Conservation (phyloP, 1,140 invertebrate species). For the Pseudomyrmex sp. region DNA sequence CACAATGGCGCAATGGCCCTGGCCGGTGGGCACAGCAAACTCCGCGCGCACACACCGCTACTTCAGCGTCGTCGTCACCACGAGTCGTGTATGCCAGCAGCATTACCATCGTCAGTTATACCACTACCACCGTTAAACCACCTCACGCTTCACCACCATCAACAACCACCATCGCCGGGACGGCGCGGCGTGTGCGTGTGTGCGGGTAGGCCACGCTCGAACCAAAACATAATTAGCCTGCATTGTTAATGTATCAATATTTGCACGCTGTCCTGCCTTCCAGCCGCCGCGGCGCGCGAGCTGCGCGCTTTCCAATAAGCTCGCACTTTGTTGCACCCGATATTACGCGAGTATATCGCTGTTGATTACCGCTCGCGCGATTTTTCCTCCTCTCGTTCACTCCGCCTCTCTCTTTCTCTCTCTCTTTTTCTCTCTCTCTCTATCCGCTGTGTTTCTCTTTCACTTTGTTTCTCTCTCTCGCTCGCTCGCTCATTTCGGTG, state of each 20-base stretch:
- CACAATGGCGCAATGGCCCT: constrained; percentile 83
- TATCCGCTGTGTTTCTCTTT: neutral
- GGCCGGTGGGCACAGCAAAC: constrained; percentile 79
- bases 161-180: constrained; percentile 53
- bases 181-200: constrained; percentile 5
- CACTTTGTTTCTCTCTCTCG: constrained; percentile 59
- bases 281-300: constrained; percentile 68
- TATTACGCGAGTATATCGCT: constrained; percentile 69
- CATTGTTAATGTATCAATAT: constrained; percentile 86
- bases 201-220: constrained; percentile 67
- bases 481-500: constrained; percentile 41
- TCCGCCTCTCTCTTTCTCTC: neutral
- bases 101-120: constrained; percentile 66
- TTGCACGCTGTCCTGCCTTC: constrained; percentile 83
- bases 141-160: constrained; percentile 61
- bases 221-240: constrained; percentile 86
- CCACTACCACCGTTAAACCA: constrained; percentile 58
- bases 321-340: constrained; percentile 69
- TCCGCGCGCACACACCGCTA: constrained; percentile 66
- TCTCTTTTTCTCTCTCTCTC: neutral
- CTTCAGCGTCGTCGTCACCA: constrained; percentile 54
- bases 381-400: constrained; percentile 58
- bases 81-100: constrained; percentile 28
- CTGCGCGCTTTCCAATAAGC: constrained; percentile 75
- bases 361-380: constrained; percentile 58